A percentile compares a stretch with the other conserved stretches of the same genome.
phyloP scores from a whole-genome alignment of 2,888 invertebrate species.

The Artemia sinica region DNA sequence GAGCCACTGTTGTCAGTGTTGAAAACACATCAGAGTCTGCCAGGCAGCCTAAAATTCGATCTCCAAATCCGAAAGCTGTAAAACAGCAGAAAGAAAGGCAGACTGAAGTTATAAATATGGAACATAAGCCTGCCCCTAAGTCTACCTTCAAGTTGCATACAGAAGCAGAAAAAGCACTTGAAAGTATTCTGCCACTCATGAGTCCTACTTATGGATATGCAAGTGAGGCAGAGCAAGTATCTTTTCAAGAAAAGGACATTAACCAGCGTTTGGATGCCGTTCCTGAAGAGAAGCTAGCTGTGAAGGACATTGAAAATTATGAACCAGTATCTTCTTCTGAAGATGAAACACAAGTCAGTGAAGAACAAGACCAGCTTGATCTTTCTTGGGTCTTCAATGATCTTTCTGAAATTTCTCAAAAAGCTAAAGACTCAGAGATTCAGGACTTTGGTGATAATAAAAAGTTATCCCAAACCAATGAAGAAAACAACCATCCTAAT shows the following conservation, averaged over 20 bases:
- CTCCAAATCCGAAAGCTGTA: not conserved
- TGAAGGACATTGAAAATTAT: not conserved
- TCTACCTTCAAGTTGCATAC: not conserved
- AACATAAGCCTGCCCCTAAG: not conserved
- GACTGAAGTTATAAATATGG: not conserved
- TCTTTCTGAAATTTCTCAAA: constrained; percentile 5
- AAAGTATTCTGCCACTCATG: not conserved
- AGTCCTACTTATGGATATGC: not conserved
- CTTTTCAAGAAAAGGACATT: not conserved
- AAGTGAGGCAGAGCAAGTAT: not conserved
- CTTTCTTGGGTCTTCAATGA: constrained; percentile 1
- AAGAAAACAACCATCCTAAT: not conserved
- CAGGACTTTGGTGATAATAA: not conserved
- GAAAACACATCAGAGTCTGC: constrained; percentile 8
- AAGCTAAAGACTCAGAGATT: not conserved
- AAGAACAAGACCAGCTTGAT: not conserved
- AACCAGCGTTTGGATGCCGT: not conserved
- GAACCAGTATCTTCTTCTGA: not conserved
- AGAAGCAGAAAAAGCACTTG: constrained; percentile 2
- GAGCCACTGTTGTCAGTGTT: constrained; percentile 11
- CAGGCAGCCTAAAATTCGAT: not conserved
- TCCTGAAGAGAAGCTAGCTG: not conserved
- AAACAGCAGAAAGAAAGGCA: not conserved
- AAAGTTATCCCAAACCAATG: not conserved
- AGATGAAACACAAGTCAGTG: not conserved